A percentile compares a stretch with the other conserved stretches of the same genome.
Conservation (phyloP, 2,888 invertebrate genomes). For the Cylindroiulus punctatus region DNA sequence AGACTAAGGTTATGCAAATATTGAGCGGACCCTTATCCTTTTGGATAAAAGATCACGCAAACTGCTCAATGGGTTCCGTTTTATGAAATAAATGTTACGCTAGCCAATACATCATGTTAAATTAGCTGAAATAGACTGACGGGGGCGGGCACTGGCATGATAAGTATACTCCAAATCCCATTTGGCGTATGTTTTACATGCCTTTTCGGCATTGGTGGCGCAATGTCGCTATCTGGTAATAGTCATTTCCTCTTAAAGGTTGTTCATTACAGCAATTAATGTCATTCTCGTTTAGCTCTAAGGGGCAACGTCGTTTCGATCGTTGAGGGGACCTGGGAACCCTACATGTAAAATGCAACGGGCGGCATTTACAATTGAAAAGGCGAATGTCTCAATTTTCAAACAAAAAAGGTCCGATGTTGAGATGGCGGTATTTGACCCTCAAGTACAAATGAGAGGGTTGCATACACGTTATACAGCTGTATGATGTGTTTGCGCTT, state of each 20-base stretch:
- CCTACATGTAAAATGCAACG: background rate
- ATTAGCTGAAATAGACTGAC: background rate
- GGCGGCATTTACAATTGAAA: background rate
- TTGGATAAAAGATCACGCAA: too few species aligned
- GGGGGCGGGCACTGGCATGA: constrained; percentile 6
- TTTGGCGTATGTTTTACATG: background rate
- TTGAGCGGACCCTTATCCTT: too few species aligned
- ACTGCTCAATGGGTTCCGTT: too few species aligned
- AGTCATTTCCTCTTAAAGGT: background rate
- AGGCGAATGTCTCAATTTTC: constrained; percentile 1
- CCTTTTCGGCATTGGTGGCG: background rate
- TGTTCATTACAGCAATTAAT: constrained; percentile 18
- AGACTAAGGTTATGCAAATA: too few species aligned
- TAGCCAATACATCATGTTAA: background rate
- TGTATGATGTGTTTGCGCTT: too few species aligned
- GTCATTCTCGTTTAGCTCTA: constrained; percentile 5
- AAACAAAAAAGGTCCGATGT: background rate
- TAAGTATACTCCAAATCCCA: background rate
- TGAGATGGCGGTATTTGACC: too few species aligned
- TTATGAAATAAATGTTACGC: background rate
- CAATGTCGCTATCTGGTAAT: background rate
- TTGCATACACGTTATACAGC: too few species aligned
- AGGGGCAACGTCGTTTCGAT: background rate
- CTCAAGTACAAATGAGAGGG: too few species aligned
- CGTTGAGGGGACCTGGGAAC: too few species aligned